Evolutionary conservation across 2,888 invertebrate species (phyloP).

Genomic region (Ophioninae sp.): DNA sequence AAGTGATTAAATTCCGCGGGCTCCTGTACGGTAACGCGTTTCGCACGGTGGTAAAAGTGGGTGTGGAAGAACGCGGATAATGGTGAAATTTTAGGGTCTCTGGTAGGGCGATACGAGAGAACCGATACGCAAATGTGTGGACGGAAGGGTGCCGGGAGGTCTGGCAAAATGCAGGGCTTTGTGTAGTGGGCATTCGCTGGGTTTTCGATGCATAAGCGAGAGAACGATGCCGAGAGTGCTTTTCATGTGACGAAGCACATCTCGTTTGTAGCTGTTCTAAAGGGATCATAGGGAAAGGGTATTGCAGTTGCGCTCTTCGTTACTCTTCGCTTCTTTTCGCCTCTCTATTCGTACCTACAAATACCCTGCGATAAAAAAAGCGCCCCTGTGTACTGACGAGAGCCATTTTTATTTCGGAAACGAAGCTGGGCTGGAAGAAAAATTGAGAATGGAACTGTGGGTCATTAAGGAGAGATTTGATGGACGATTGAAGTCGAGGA

Average conservation of each 20-base stretch:
- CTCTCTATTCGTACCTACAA: not conserved
- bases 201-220: constrained; percentile 25
- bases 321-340: not conserved
- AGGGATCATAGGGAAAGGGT: not conserved
- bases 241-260: constrained; percentile 53
- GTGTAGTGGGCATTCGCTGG: not conserved
- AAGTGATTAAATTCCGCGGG: constrained; percentile 74
- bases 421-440: not conserved
- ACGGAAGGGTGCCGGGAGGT: not conserved
- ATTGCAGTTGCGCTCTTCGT: constrained; percentile 31
- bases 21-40: constrained; percentile 44
- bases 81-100: constrained; percentile 51
- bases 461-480: too few species aligned
- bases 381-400: not conserved
- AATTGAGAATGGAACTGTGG: too few species aligned
- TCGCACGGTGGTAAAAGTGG: constrained; percentile 42
- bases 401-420: not conserved
- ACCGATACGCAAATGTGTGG: constrained; percentile 4
- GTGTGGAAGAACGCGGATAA: constrained; percentile 49
- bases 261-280: constrained; percentile 15
- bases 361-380: not conserved
- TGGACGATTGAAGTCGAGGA: too few species aligned
- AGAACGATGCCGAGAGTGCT: constrained; percentile 52
- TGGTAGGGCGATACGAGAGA: constrained; percentile 19
- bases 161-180: constrained; percentile 11